Evolutionary conservation across 2,888 invertebrate genomes (phyloP), one percentile per base, ranked within the genome.

Genomic region (Torymus aiolomorphi): DNA sequence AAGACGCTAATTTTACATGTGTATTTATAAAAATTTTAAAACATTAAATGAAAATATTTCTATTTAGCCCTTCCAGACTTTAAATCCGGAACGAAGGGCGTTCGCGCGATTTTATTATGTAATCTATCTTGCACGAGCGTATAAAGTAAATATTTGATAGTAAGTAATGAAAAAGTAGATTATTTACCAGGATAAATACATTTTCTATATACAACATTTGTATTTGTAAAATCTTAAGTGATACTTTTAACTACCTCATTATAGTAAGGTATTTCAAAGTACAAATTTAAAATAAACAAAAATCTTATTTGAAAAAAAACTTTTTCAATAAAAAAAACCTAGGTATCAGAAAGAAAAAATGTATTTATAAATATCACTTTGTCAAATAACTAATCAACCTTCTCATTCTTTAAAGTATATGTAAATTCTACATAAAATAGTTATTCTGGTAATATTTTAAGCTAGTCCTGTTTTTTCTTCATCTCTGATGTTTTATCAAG

Each of bases 201-300:
- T 61, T 80, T 42, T 76, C 62, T 76, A 80, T 80, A 16, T 76
- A 80, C 76, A 75, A 62, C 59, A 63, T 18, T 24, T 69, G 57
- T 73, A 62, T n/a, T 75, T 74, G 49, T 0, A n/a, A 71, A 74
- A 61, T 59, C 70, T 73, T 59, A 10, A 71, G 52, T 52, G 52
- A 62, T 66, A 52, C 56, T 24, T 63, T 72, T 18, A 57, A 62
- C 12, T n/a, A 42, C 62, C 51, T 52, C 12, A 31, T 14, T n/a
- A n/a, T 72, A 67, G 65, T 51, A 77, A 2, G 24, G 3, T 24
- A 3, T 24, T 24, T 24, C 24, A 24, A 24, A 24, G 24, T 24
- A 24, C 3, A 24, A 24, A 24, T 24, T 24, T 24, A 2, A 24
- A 24, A 24, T 24, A 3, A 24, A 2, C 2, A 24, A 24, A 24